Evolutionary conservation across 64 coral and sea anemone genomes (phyloP).

Genomic region (Actinia tenebrosa): DNA sequence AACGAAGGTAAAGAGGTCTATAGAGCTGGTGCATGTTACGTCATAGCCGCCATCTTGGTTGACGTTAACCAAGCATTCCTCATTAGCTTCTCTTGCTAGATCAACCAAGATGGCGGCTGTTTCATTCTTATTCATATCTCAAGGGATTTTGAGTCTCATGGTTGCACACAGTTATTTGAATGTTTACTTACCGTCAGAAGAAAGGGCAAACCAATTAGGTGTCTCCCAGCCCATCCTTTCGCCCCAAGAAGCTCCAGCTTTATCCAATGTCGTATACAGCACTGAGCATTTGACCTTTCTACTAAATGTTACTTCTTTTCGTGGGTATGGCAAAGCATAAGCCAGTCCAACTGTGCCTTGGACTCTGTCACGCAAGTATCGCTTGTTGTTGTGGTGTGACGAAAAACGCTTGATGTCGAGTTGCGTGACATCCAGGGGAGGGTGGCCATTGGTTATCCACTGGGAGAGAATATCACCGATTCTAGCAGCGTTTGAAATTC

Average conservation of each 20-base stretch:
- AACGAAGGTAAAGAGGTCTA: too few species aligned
- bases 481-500: slow-evolving; percentile 63
- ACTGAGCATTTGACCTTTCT: slow-evolving; percentile 58
- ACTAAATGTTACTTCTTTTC: slow-evolving; percentile 37
- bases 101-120: too few species aligned
- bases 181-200: slow-evolving; percentile 23
- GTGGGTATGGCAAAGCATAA: slow-evolving; percentile 56
- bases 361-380: slow-evolving; percentile 62
- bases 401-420: slow-evolving; percentile 83
- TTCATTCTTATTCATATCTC: too few species aligned
- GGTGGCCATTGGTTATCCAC: slow-evolving; percentile 75
- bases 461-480: slow-evolving; percentile 59
- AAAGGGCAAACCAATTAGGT: slow-evolving; percentile 66
- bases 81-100: too few species aligned
- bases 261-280: slow-evolving; percentile 47
- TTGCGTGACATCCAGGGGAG: slow-evolving; percentile 66
- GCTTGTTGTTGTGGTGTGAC: slow-evolving; percentile 64
- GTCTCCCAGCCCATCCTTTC: slow-evolving; percentile 90
- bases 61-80: too few species aligned
- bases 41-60: too few species aligned
- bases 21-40: too few species aligned
- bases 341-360: slow-evolving; percentile 36
- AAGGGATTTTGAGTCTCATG: too few species aligned
- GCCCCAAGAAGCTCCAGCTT: slow-evolving; percentile 72
- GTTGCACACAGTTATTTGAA: too few species aligned